phyloP scores from a whole-genome alignment of 2,888 invertebrate genomes.

The Mantis religiosa region DNA sequence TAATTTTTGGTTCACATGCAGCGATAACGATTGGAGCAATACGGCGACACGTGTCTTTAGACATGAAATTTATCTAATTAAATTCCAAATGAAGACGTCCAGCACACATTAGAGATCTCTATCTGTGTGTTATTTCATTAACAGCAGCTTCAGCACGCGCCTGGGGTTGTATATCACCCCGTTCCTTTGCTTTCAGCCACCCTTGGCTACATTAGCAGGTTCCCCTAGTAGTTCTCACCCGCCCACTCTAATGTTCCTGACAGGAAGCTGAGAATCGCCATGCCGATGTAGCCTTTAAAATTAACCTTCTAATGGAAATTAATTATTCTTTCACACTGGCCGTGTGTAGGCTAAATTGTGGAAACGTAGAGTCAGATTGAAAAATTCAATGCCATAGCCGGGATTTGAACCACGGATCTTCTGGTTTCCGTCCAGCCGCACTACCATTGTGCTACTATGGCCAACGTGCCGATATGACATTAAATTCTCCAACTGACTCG shows the following conservation, averaged over 20 bases:
- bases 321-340: too few species aligned
- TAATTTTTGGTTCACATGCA: not conserved
- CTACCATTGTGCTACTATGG: too few species aligned
- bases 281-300: too few species aligned
- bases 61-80: not conserved
- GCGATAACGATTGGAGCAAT: not conserved
- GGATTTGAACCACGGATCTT: too few species aligned
- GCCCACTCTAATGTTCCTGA: not conserved
- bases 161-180: not conserved
- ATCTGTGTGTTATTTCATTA: not conserved
- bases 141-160: not conserved
- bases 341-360: too few species aligned
- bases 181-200: not conserved
- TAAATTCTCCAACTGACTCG: too few species aligned
- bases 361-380: too few species aligned
- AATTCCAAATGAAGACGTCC: not conserved
- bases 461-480: too few species aligned
- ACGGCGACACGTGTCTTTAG: not conserved
- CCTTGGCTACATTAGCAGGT: not conserved
- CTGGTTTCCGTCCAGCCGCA: too few species aligned
- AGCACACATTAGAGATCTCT: not conserved
- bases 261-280: not conserved
- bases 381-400: too few species aligned
- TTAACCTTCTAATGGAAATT: too few species aligned
- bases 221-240: not conserved